A percentile compares a stretch with the other conserved stretches of the same genome.
phyloP scores from a whole-genome alignment of 2,113 vertebrate genomes.

The Megaleporinus macrocephalus region DNA sequence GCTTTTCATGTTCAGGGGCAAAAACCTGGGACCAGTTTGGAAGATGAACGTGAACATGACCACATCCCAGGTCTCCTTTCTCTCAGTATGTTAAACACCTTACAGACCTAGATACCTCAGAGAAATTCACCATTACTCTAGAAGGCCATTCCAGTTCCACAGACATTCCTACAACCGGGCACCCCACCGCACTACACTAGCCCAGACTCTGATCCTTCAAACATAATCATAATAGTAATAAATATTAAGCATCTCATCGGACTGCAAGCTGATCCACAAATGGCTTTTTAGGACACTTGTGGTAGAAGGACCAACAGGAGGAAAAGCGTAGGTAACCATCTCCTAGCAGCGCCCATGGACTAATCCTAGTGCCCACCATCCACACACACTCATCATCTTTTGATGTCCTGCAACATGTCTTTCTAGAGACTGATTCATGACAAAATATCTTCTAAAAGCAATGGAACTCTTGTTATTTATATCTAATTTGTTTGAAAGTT shows the following conservation, averaged over 20 bases:
- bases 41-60: slow-evolving; percentile 41
- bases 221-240: neutral
- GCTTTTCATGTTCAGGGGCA: neutral
- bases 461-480: slow-evolving; percentile 61
- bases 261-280: slow-evolving; percentile 38
- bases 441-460: slow-evolving; percentile 43
- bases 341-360: slow-evolving; percentile 41
- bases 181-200: slow-evolving; percentile 37
- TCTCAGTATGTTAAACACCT: slow-evolving; percentile 39
- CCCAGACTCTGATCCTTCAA: neutral
- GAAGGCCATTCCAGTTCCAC: slow-evolving; percentile 7
- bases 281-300: neutral
- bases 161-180: neutral
- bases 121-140: slow-evolving; percentile 11
- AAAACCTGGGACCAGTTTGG: slow-evolving; percentile 23
- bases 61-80: slow-evolving; percentile 6
- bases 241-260: slow-evolving; percentile 28
- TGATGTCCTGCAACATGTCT: slow-evolving; percentile 24
- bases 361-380: neutral
- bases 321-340: slow-evolving; percentile 29
- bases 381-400: slow-evolving; percentile 46
- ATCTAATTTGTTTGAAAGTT: slow-evolving; percentile 69
- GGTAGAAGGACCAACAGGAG: neutral
- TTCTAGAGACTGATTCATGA: slow-evolving; percentile 21
- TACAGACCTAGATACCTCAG: slow-evolving; percentile 53